Conservation (phyloP, 2,797 vertebrate species). For the Enteromius trimaculatus region DNA sequence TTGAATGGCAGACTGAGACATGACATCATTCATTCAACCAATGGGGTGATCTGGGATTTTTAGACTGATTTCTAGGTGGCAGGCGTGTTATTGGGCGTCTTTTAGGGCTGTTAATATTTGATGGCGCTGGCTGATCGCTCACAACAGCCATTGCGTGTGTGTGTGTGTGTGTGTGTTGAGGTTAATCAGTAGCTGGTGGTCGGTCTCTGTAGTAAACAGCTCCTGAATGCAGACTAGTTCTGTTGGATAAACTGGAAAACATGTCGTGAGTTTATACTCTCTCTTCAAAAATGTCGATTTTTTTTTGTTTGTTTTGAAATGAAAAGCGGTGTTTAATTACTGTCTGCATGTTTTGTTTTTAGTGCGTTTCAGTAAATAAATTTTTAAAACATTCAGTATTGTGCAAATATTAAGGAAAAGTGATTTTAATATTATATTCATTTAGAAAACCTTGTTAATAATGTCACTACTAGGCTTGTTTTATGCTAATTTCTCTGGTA, state of each 20-base stretch:
- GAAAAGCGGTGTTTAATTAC: too few species aligned
- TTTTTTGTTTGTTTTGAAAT: neutral
- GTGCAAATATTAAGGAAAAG: neutral
- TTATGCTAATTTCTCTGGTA: neutral
- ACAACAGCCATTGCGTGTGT: neutral
- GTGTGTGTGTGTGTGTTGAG: conserved; percentile 40
- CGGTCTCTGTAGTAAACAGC: conserved; percentile 49
- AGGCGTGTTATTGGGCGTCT: neutral
- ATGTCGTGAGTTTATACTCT: conserved; percentile 33
- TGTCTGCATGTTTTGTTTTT: neutral
- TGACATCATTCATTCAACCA: neutral
- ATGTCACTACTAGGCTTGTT: neutral
- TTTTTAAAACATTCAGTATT: neutral
- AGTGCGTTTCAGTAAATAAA: neutral
- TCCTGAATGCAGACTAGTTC: conserved; percentile 5
- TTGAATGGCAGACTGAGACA: neutral
- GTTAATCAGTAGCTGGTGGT: conserved; percentile 57
- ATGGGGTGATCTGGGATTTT: neutral
- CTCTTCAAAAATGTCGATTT: neutral
- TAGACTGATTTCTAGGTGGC: neutral
- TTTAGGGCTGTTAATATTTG: conserved; percentile 23
- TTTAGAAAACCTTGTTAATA: neutral
- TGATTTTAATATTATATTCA: neutral
- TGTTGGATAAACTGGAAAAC: neutral
- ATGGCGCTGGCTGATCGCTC: neutral